Base-by-base conservation (phyloP, 2,797 vertebrate genomes). In the Mastacembelus armatus region DNA sequence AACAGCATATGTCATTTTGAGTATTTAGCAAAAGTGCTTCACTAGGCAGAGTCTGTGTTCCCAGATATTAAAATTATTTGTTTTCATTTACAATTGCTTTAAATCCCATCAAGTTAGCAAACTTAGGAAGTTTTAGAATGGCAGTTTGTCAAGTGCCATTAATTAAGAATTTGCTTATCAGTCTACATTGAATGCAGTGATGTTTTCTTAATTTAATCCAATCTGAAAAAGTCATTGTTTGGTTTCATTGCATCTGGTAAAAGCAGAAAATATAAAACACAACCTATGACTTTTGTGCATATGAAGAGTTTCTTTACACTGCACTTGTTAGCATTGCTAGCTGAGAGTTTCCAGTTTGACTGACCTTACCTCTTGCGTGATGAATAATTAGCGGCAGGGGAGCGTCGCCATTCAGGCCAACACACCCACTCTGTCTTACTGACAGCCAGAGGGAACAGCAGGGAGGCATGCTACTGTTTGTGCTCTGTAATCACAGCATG, bases 401-500 rank as follows among this genome's bases (percentile, higher is more conserved):
- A 44, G 56, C 54, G 59, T 18, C 51, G n/a, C 59, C 52, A 21
- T 66, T 66, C 73, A 52, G 63, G 35, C 42, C 65, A 9, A 38
- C 50, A 7, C 33, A 21, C 40, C 47, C 77, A 50, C 66, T 79
- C 64, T 6, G 80, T 88, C 84, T 81, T 79, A 1, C 44, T 70
- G 80, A 81, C 77, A 72, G 61, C 27, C 40, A 40, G 73, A 19
- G 54, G 56, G 48, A 68, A 79, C 58, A 52, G 70, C 57, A 3
- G 66, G 77, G 70, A 40, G 66, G 64, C 21, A 8, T 3, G 19
- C 62, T 59, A 74, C 50, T 56, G 73, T 66, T 65, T 64, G 73
- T 76, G 83, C 76, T 81, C 71, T 55, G 81, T 76, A 69, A 78
- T 81, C 78, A 66, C 85, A 85, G 82, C 72, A n/a, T 66, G 79